A percentile compares a stretch with the other conserved stretches of the same genome.
Conservation (phyloP, 2,113 vertebrate genomes). For the Gadus chalcogrammus region DNA sequence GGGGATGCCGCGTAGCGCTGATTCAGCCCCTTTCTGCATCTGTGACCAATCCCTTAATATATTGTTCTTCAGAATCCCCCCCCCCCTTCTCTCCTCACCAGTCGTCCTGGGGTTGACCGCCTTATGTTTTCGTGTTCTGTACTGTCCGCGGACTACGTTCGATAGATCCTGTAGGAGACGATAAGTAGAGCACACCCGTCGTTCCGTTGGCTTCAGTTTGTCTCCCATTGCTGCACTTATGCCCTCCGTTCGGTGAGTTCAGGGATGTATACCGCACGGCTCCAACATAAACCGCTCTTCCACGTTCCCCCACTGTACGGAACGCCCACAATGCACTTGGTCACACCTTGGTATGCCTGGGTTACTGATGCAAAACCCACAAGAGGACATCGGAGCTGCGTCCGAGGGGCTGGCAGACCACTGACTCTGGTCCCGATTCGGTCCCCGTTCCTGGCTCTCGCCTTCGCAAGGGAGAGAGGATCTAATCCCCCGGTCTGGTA, state of each 20-base stretch:
- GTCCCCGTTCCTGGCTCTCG: slow-evolving; percentile 22
- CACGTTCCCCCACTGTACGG: slow-evolving; percentile 34
- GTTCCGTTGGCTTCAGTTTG: slow-evolving; percentile 22
- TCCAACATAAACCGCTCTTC: slow-evolving; percentile 58
- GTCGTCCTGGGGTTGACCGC: slow-evolving; percentile 50
- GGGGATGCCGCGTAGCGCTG: slow-evolving; percentile 16
- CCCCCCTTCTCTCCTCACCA: slow-evolving; percentile 19
- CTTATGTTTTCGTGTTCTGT: slow-evolving; percentile 47
- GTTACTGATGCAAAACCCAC: slow-evolving; percentile 39
- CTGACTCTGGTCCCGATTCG: slow-evolving; percentile 21
- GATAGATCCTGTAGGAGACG: no score
- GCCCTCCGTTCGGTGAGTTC: slow-evolving; percentile 63
- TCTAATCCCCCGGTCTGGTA: slow-evolving; percentile 27
- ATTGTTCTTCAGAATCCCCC: slow-evolving; percentile 19
- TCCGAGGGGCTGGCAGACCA: slow-evolving; percentile 31
- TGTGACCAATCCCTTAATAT: slow-evolving; percentile 36
- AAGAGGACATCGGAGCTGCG: slow-evolving; percentile 39
- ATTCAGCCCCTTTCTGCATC: slow-evolving; percentile 15
- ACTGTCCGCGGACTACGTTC: no score
- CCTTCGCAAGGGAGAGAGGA: background rate
- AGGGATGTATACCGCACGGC: slow-evolving; percentile 63
- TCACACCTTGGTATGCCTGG: slow-evolving; percentile 53
- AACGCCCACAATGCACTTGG: slow-evolving; percentile 63
- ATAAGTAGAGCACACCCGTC: slow-evolving; percentile 9
- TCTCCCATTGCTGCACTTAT: slow-evolving; percentile 37